Conservation (phyloP, 1,140 invertebrate species). For the Zaprionus kolodkinae region DNA sequence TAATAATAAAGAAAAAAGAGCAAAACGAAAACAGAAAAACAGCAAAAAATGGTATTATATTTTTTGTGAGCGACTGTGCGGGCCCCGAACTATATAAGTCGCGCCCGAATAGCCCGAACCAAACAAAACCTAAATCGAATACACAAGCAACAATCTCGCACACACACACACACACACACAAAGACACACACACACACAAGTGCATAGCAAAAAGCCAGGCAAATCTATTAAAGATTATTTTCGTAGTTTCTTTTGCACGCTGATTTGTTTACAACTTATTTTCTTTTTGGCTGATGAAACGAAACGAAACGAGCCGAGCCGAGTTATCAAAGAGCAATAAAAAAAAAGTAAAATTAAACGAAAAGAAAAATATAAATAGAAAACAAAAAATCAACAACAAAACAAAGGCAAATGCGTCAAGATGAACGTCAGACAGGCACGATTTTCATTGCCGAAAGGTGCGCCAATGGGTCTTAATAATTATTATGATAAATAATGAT, state of each 20-base stretch:
- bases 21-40: conserved; percentile 10
- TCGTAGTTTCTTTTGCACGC: conserved; percentile 80
- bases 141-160: conserved; percentile 5
- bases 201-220: conserved; percentile 31
- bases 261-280: conserved; percentile 83
- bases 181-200: conserved; percentile 11
- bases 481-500: conserved; percentile 7
- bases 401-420: conserved; percentile 68
- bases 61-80: conserved; percentile 53
- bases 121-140: conserved; percentile 18
- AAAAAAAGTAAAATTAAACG: conserved; percentile 54
- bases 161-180: conserved; percentile 19
- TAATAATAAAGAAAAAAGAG: conserved; percentile 10
- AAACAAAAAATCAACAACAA: conserved; percentile 55
- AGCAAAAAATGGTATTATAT: conserved; percentile 63
- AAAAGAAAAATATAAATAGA: conserved; percentile 61
- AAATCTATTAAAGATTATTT: conserved; percentile 83
- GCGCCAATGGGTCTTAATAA: conserved; percentile 9
- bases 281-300: conserved; percentile 66
- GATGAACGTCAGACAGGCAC: conserved; percentile 15
- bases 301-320: conserved; percentile 51
- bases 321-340: conserved; percentile 56
- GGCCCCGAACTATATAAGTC: conserved; percentile 53
- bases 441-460: conserved; percentile 33
- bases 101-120: conserved; percentile 43